Evolutionary conservation across 2,113 vertebrate genomes (phyloP).

Genomic region (Trochalopteron elliotii): DNA sequence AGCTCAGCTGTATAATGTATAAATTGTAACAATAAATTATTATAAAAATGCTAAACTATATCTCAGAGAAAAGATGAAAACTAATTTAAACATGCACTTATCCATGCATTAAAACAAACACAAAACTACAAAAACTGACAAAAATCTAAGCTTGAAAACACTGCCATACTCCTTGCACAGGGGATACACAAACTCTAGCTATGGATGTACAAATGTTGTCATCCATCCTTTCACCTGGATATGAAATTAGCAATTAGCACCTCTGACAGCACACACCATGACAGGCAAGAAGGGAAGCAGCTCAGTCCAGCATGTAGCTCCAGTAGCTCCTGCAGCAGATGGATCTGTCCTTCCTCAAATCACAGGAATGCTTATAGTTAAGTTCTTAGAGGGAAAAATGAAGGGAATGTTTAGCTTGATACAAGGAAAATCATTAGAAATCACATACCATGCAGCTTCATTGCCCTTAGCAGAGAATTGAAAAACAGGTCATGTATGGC

Average conservation of each 20-base stretch:
- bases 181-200: not conserved
- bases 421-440: not conserved
- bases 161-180: not conserved
- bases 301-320: fast-evolving
- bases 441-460: not conserved
- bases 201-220: not conserved
- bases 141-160: not conserved
- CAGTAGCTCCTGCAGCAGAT: not conserved
- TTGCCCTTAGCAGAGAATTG: not conserved
- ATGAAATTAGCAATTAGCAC: not conserved
- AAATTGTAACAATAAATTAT: not conserved
- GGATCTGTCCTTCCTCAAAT: not conserved
- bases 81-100: not conserved
- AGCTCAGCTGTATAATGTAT: not conserved
- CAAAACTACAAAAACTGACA: not conserved
- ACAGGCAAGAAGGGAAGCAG: not conserved
- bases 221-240: not conserved
- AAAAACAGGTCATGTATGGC: not conserved
- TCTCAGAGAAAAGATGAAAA: not conserved
- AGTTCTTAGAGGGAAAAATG: not conserved
- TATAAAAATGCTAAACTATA: not conserved
- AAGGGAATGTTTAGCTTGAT: not conserved
- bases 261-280: fast-evolving
- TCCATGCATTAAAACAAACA: not conserved
- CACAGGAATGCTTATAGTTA: not conserved